These are phyloP conservation scores for Pteronura brasiliensis DNA, from an alignment of 2,113 vertebrate species.

Conservation along the genomic window DNA sequence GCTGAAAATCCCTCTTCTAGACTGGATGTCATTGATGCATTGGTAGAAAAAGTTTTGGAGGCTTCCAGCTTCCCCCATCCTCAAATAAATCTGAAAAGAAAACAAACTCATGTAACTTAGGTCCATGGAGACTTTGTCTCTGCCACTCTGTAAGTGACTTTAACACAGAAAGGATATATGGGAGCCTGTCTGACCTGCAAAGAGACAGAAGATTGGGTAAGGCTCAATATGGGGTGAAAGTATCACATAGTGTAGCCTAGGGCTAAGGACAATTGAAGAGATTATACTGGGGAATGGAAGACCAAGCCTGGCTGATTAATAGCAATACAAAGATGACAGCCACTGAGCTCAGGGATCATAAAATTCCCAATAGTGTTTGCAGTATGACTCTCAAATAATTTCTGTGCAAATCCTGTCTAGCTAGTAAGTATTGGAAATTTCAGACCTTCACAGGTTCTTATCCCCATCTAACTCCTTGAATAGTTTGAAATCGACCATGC, in stretches of 20 bases:
- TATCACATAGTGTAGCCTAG: neutral
- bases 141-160: neutral
- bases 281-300: neutral
- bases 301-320: conserved; percentile 33
- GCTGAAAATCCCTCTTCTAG: neutral
- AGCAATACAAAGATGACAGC: conserved; percentile 20
- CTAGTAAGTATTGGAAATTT: neutral
- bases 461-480: neutral
- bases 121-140: neutral
- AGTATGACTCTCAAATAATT: conserved; percentile 33
- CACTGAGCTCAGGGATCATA: conserved; percentile 6
- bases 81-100: conserved; percentile 52
- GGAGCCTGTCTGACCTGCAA: neutral
- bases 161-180: neutral
- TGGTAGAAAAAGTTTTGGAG: conserved; percentile 23
- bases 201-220: neutral
- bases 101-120: neutral
- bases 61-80: neutral
- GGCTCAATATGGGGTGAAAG: neutral
- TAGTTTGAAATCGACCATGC: neutral
- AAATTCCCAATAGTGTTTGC: conserved; percentile 2
- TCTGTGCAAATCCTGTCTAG: neutral
- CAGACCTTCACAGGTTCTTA: neutral
- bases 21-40: conserved; percentile 38
- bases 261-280: neutral